These are phyloP conservation scores for Amiota minor DNA, from an alignment of 2,888 invertebrate genomes.

Conservation along the genomic window DNA sequence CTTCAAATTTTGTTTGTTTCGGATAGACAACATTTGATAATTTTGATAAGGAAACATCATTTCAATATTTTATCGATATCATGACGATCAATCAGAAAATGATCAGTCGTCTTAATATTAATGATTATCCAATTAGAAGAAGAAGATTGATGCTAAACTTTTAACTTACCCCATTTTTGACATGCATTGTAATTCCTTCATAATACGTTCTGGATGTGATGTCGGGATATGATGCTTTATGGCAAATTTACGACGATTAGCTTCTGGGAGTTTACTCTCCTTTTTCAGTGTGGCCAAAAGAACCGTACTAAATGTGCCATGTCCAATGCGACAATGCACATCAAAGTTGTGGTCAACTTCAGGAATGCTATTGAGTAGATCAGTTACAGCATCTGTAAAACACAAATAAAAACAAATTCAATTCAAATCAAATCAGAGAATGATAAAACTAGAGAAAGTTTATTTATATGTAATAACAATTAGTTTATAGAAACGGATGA, in stretches of 20 bases:
- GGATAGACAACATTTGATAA: not conserved
- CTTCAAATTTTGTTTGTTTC: not conserved
- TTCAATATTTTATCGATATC: not conserved
- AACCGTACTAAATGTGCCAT: slow-evolving; percentile 91
- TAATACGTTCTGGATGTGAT: slow-evolving; percentile 86
- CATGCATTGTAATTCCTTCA: slow-evolving; percentile 86
- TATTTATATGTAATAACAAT: not conserved
- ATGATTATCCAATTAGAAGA: too few relatives aligned
- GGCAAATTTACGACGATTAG: slow-evolving; percentile 80
- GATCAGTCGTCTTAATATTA: too few relatives aligned
- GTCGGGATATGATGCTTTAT: slow-evolving; percentile 91
- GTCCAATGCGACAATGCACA: slow-evolving; percentile 82
- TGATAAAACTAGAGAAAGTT: not conserved
- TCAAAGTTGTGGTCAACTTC: slow-evolving; percentile 79
- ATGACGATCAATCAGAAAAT: not conserved
- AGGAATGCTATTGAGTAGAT: slow-evolving; percentile 75
- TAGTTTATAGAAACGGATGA: not conserved
- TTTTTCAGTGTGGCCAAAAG: slow-evolving; percentile 81
- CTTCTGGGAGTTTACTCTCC: slow-evolving; percentile 70
- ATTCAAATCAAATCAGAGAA: not conserved
- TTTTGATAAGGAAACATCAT: not conserved
- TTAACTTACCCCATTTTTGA: slow-evolving; percentile 81
- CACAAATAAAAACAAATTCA: slow-evolving; percentile 27
- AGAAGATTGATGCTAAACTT: too few relatives aligned
- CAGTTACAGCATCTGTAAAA: slow-evolving; percentile 68